Conservation (phyloP, 1,140 invertebrate genomes). For the Mizuhopecten yessoensis region DNA sequence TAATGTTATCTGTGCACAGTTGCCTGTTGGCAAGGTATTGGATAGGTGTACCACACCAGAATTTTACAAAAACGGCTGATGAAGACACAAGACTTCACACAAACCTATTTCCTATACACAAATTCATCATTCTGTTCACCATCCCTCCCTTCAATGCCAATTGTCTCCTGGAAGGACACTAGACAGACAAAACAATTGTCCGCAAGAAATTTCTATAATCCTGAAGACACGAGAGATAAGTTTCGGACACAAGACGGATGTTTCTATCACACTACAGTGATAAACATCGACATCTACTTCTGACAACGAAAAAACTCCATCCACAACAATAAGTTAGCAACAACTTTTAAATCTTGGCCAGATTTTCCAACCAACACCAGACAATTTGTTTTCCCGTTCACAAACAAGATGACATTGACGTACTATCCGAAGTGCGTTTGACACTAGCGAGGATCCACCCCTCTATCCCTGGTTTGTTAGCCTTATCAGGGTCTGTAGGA, state of each 20-base stretch:
- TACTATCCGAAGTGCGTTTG: not conserved
- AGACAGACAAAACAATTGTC: not conserved
- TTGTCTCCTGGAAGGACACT: not conserved
- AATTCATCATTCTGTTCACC: not conserved
- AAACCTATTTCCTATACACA: not conserved
- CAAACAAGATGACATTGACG: not conserved
- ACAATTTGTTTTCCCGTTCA: not conserved
- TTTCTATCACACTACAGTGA: not conserved
- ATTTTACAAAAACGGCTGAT: not conserved
- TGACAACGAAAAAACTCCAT: not conserved
- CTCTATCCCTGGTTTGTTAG: not conserved
- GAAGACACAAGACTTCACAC: not conserved
- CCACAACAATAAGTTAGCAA: not conserved
- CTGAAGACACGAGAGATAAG: not conserved
- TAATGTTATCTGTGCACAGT: not conserved
- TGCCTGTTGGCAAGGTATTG: not conserved
- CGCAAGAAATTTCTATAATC: not conserved
- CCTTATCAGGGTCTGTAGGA: conserved; percentile 10
- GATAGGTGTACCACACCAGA: not conserved
- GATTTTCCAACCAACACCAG: not conserved
- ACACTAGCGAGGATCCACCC: not conserved
- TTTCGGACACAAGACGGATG: not conserved
- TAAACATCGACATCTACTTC: no score
- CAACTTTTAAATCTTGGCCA: not conserved
- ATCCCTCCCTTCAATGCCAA: not conserved